Percentiles rank a stretch among this genome's conserved stretches.
phyloP scores from a whole-genome alignment of 2,888 invertebrate genomes.

The Oithona nana region DNA sequence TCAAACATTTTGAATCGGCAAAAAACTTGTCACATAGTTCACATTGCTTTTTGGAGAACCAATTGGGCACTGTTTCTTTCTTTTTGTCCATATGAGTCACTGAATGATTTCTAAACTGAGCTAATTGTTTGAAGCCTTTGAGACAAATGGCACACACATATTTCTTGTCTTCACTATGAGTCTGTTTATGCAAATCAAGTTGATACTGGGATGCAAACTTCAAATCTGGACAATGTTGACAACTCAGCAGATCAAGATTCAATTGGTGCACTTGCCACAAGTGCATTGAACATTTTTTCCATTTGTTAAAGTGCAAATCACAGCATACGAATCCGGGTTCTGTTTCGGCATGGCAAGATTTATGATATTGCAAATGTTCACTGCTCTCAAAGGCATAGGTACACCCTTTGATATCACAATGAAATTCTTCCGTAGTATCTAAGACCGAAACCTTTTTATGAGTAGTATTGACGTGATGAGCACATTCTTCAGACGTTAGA shows the following conservation, averaged over 20 bases:
- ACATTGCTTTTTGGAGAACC: slow-evolving; percentile 44
- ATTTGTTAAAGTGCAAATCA: slow-evolving; percentile 22
- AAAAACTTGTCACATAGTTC: slow-evolving; percentile 41
- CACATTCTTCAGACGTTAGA: neutral
- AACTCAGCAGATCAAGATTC: slow-evolving; percentile 26
- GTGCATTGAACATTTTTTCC: slow-evolving; percentile 27
- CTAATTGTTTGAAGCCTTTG: slow-evolving; percentile 55
- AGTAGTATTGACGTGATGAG: neutral
- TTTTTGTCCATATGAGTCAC: slow-evolving; percentile 31
- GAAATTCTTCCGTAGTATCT: neutral
- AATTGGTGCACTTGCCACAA: slow-evolving; percentile 27
- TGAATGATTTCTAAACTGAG: slow-evolving; percentile 56
- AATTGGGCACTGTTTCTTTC: slow-evolving; percentile 19
- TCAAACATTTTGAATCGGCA: slow-evolving; percentile 34
- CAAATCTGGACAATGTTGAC: slow-evolving; percentile 22
- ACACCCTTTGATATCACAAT: neutral
- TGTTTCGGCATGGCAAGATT: neutral
- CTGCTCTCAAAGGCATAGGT: neutral
- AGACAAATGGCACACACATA: slow-evolving; percentile 34
- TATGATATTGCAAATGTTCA: neutral
- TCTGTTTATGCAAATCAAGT: slow-evolving; percentile 24
- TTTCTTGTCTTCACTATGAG: slow-evolving; percentile 21
- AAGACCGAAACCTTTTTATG: neutral
- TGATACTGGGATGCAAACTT: slow-evolving; percentile 23
- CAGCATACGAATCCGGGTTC: neutral